These are phyloP conservation scores for Scaptomyza caliginosa DNA, from an alignment of 2,888 invertebrate species.

Conservation along the genomic window DNA sequence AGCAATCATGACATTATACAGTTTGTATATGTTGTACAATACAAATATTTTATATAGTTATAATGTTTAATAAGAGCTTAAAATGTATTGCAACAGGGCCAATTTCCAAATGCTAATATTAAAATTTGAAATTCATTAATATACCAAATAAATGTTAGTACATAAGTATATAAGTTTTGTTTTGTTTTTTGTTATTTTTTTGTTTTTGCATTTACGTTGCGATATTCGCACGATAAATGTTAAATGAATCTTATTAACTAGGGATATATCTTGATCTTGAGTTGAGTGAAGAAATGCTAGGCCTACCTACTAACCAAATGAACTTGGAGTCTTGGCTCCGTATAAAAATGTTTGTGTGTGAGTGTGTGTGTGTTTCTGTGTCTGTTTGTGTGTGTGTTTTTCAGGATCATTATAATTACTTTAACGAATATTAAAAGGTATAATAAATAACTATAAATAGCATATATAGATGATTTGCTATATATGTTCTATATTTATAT, in stretches of 20 bases:
- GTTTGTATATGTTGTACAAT: background rate
- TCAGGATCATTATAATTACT: constrained; percentile 62
- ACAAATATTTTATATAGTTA: constrained; percentile 24
- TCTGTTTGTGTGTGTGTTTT: background rate
- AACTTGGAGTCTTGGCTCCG: constrained; percentile 6
- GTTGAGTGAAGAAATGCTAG: constrained; percentile 44
- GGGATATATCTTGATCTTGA: constrained; percentile 37
- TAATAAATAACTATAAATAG: constrained; percentile 77
- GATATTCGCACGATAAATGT: constrained; percentile 26
- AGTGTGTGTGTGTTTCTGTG: background rate
- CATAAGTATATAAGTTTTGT: background rate
- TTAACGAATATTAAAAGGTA: constrained; percentile 72
- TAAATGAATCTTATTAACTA: constrained; percentile 55
- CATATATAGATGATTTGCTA: constrained; percentile 57
- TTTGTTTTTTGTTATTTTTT: too few species aligned
- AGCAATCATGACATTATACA: constrained; percentile 3
- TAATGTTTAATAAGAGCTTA: constrained; percentile 58
- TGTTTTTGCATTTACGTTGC: constrained; percentile 6
- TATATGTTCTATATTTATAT: constrained; percentile 36
- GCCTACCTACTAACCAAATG: constrained; percentile 67
- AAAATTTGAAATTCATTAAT: constrained; percentile 47
- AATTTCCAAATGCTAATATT: constrained; percentile 71
- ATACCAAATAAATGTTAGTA: constrained; percentile 30
- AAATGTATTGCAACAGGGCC: constrained; percentile 72
- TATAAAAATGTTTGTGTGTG: constrained; percentile 5